Conservation (phyloP, 2,113 vertebrate genomes). For the Aythya baeri region DNA sequence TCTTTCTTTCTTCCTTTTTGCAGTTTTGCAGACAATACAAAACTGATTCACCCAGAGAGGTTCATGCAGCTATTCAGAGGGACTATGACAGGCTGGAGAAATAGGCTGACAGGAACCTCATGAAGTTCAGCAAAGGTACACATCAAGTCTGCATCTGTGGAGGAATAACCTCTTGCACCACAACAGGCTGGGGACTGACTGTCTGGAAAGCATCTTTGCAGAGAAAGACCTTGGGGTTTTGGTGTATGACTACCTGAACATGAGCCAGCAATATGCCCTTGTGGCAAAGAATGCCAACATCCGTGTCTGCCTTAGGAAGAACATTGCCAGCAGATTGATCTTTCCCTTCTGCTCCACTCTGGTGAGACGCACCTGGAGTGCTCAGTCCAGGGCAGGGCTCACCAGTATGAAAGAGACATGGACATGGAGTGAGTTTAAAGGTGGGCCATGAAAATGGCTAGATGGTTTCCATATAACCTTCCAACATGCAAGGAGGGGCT, state of each 20-base stretch:
- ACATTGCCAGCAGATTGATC: fast-evolving
- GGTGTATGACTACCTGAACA: neutral
- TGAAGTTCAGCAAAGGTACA: neutral
- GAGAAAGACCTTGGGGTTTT: neutral
- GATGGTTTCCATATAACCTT: neutral
- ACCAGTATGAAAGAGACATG: neutral
- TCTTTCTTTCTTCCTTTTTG: neutral
- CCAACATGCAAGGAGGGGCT: neutral
- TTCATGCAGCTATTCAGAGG: neutral
- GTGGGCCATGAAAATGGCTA: neutral
- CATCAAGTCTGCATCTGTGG: neutral
- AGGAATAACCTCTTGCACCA: neutral
- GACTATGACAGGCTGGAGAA: neutral
- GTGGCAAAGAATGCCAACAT: neutral
- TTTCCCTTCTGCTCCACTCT: neutral
- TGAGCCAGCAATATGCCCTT: neutral
- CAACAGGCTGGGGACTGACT: neutral
- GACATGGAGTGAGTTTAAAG: neutral
- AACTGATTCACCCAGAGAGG: neutral
- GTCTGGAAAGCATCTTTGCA: neutral
- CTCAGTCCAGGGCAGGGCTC: neutral
- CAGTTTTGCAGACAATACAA: neutral
- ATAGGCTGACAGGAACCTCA: neutral
- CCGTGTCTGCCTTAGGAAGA: neutral
- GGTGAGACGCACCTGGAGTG: neutral